These are phyloP conservation scores for Caenorhabditis drosophilae DNA, from an alignment of 2,888 invertebrate genomes.

Conservation along the genomic window DNA sequence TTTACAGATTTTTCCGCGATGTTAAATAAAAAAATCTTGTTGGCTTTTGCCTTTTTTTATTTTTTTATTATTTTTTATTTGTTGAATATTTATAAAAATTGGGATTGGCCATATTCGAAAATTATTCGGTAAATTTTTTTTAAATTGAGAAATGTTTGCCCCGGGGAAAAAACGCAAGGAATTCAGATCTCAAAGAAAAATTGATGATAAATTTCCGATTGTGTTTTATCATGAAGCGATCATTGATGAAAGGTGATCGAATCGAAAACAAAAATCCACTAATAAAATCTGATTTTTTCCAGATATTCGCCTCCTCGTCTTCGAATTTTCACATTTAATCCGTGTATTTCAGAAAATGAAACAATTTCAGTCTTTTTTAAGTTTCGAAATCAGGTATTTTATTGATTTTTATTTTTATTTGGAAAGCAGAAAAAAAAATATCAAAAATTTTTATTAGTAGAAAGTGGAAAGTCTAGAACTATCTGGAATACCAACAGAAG, in stretches of 20 bases:
- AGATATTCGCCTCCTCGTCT: constrained; percentile 6
- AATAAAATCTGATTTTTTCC: no score
- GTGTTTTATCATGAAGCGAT: constrained; percentile 17
- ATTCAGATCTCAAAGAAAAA: not conserved
- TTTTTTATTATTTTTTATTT: no score
- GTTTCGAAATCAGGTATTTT: constrained; percentile 3
- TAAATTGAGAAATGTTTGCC: no score
- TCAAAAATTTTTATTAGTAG: not conserved
- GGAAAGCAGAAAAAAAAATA: no score
- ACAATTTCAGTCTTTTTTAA: not conserved
- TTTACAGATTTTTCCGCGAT: no score
- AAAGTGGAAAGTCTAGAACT: constrained; percentile 8
- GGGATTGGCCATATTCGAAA: no score
- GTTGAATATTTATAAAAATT: no score
- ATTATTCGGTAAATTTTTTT: not conserved
- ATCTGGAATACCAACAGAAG: constrained; percentile 31
- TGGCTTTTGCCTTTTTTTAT: no score
- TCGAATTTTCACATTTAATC: constrained; percentile 31
- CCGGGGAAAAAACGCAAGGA: constrained; percentile 28
- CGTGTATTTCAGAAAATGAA: constrained; percentile 17
- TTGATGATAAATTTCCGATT: not conserved
- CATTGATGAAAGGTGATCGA: constrained; percentile 14
- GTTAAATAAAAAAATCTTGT: no score
- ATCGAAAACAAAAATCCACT: no score
- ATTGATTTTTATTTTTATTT: no score